phyloP scores from a whole-genome alignment of 2,888 invertebrate genomes.

The Merodon equestris region DNA sequence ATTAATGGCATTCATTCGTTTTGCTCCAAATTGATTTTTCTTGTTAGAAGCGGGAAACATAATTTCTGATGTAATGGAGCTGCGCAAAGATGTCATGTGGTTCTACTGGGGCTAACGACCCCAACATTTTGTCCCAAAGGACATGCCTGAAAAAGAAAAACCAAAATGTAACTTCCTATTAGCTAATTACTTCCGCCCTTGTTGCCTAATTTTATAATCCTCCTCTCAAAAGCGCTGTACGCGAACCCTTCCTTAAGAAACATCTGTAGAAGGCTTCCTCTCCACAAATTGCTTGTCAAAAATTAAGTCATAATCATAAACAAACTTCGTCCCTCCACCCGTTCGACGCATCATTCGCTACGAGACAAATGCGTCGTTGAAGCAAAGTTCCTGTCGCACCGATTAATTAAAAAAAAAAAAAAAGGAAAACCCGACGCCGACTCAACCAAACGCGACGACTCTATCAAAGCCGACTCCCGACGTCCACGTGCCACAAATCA shows the following conservation, averaged over 20 bases:
- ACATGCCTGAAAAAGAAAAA: too few relatives aligned
- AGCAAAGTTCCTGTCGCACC: slow-evolving; percentile 61
- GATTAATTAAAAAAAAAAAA: slow-evolving; percentile 53
- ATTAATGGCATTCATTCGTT: slow-evolving; percentile 42
- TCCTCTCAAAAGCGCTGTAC: slow-evolving; percentile 1
- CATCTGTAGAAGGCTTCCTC: slow-evolving; percentile 46
- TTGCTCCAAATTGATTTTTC: slow-evolving; percentile 46
- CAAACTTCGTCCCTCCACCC: slow-evolving; percentile 46
- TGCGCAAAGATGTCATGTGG: background rate
- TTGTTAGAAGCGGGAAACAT: slow-evolving; percentile 36
- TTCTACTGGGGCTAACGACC: too few relatives aligned
- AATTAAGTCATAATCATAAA: slow-evolving; percentile 66
- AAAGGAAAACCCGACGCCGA: slow-evolving; percentile 12
- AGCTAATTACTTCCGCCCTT: slow-evolving; percentile 54
- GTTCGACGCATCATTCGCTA: slow-evolving; percentile 22
- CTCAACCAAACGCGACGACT: slow-evolving; percentile 13
- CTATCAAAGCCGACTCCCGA: too few relatives aligned
- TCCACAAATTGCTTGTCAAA: slow-evolving; percentile 66
- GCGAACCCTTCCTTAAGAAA: slow-evolving; percentile 43
- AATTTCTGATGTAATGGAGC: slow-evolving; percentile 14
- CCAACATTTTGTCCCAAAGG: too few relatives aligned
- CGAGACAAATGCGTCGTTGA: slow-evolving; percentile 54
- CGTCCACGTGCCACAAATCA: slow-evolving; percentile 67
- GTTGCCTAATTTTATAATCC: slow-evolving; percentile 49
- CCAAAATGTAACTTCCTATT: too few relatives aligned